Conservation (phyloP, 2,797 vertebrate species). For the Propithecus deckenii region DNA sequence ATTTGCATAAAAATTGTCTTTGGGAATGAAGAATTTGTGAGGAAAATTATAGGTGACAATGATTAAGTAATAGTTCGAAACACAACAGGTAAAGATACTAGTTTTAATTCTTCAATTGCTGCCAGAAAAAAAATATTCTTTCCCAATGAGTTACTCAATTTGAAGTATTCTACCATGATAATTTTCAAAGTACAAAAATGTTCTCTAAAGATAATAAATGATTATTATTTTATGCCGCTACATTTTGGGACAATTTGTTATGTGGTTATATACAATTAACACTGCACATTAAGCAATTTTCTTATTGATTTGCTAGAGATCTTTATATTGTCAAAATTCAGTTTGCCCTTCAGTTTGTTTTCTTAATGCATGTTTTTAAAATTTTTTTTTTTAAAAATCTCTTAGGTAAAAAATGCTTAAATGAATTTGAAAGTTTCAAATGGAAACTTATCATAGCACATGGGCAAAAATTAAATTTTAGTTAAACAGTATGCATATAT, state of each 20-base stretch:
- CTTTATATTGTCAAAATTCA: background rate
- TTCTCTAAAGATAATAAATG: background rate
- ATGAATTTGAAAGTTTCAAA: slow-evolving; percentile 30
- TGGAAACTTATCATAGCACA: background rate
- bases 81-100: background rate
- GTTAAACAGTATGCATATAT: background rate
- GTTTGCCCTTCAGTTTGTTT: background rate
- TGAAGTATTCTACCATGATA: background rate
- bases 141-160: background rate
- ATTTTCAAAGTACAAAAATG: slow-evolving; percentile 17
- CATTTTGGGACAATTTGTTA: background rate
- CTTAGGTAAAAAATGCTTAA: background rate
- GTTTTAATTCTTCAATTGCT: background rate
- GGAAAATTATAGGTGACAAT: background rate
- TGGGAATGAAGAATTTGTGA: background rate
- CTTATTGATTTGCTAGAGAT: background rate
- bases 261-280: background rate
- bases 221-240: background rate
- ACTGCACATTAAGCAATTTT: background rate
- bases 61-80: background rate
- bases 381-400: background rate
- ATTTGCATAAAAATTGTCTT: background rate
- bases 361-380: background rate
- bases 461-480: background rate
- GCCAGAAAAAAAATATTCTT: background rate